phyloP scores from a whole-genome alignment of 2,888 invertebrate species.

The Coenonympha glycerion region DNA sequence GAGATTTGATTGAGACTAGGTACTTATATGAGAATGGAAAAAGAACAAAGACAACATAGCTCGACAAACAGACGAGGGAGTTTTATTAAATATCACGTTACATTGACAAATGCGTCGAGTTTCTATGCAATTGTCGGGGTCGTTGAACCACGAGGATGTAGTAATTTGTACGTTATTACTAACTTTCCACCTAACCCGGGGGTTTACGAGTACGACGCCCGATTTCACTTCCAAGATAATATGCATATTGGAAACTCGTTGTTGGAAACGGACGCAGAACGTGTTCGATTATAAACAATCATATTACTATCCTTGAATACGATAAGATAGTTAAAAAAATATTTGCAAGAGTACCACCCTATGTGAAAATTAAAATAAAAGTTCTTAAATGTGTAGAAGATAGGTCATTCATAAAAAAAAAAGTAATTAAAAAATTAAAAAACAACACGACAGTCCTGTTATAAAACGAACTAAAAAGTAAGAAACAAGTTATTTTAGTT shows the following conservation, averaged over 20 bases:
- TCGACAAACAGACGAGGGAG: neutral
- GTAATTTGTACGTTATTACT: conserved; percentile 30
- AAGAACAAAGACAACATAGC: neutral
- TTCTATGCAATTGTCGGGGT: conserved; percentile 26
- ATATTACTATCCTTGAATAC: neutral
- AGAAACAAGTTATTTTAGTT: no score
- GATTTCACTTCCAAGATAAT: conserved; percentile 22
- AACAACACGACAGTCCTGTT: no score
- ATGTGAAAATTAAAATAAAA: no score
- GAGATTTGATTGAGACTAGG: no score
- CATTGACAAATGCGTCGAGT: conserved; percentile 22
- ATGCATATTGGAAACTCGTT: conserved; percentile 10
- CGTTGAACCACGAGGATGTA: conserved; percentile 26
- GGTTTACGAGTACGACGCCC: conserved; percentile 19
- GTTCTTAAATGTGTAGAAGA: no score
- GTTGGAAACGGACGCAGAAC: conserved; percentile 7
- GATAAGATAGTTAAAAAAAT: no score
- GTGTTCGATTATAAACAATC: no score
- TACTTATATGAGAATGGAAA: no score
- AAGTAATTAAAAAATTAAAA: no score
- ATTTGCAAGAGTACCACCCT: no score
- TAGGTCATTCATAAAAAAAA: no score
- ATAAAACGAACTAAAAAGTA: no score
- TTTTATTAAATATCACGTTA: conserved; percentile 13
- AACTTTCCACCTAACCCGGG: conserved; percentile 28